phyloP scores from a whole-genome alignment of 2,113 vertebrate genomes.

The Serinus canaria region DNA sequence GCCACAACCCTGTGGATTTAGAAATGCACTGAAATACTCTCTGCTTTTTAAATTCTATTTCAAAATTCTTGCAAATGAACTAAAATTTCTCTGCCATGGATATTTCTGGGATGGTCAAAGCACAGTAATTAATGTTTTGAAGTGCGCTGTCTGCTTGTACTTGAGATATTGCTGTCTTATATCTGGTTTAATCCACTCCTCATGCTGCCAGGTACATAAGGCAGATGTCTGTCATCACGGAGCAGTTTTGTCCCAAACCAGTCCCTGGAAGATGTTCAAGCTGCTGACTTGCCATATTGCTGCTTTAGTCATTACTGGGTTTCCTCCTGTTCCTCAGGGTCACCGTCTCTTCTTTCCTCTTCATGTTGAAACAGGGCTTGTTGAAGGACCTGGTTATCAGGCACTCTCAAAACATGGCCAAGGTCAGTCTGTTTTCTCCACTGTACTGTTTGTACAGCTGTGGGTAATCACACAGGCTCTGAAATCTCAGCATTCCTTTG shows the following conservation, averaged over 20 bases:
- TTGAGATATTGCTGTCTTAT: neutral
- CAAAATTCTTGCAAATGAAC: neutral
- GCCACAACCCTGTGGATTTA: neutral
- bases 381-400: conserved; percentile 55
- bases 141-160: neutral
- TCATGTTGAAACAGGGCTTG: conserved; percentile 16
- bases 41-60: neutral
- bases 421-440: conserved; percentile 60
- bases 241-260: neutral
- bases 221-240: neutral
- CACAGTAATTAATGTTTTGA: neutral
- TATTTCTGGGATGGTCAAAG: neutral
- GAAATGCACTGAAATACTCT: neutral
- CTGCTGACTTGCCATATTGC: neutral
- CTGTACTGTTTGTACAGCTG: conserved; percentile 65
- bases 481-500: conserved; percentile 60
- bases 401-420: conserved; percentile 58
- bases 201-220: neutral
- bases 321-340: neutral
- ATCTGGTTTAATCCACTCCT: neutral
- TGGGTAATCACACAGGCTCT: conserved; percentile 45
- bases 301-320: neutral
- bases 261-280: neutral
- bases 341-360: conserved; percentile 8
- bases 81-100: neutral